Conservation (phyloP, 1,140 invertebrate species). For the Penaeus japonicus region DNA sequence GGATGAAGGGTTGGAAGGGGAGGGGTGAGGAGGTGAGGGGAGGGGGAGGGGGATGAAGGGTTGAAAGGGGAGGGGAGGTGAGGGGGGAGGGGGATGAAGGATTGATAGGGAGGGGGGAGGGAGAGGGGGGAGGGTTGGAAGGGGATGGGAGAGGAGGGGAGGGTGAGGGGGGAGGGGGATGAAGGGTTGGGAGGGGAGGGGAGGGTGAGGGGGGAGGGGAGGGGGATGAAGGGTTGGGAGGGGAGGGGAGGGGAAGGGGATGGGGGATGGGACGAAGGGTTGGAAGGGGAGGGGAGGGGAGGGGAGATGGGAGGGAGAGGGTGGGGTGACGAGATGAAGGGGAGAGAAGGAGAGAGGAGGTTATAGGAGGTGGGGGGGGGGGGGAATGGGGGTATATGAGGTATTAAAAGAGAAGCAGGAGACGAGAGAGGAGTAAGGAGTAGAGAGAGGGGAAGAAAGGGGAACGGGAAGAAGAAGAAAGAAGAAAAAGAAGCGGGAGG, state of each 20-base stretch:
- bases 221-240: not conserved
- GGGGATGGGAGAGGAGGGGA: not conserved
- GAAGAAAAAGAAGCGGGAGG: not conserved
- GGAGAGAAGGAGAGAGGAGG: too few relatives aligned
- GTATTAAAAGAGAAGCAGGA: not conserved
- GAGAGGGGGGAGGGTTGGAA: not conserved
- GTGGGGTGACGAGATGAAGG: not conserved
- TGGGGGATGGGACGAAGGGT: not conserved
- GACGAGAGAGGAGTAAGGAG: not conserved
- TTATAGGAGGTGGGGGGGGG: not conserved
- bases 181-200: too few relatives aligned
- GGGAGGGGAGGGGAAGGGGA: too few relatives aligned
- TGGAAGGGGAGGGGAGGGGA: not conserved
- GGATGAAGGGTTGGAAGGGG: too few relatives aligned
- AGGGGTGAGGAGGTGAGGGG: too few relatives aligned
- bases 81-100: not conserved
- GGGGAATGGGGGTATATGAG: too few relatives aligned
- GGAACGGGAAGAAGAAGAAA: not conserved
- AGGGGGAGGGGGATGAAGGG: too few relatives aligned
- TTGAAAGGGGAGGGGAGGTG: too few relatives aligned
- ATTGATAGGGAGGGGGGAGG: not conserved
- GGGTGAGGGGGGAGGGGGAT: not conserved
- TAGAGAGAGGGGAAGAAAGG: not conserved
- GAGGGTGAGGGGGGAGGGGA: not conserved
- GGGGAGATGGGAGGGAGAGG: not conserved